Evolutionary conservation across 2,888 invertebrate genomes (phyloP), one percentile per base, ranked within the genome.

Genomic region (Dynastes maya): DNA sequence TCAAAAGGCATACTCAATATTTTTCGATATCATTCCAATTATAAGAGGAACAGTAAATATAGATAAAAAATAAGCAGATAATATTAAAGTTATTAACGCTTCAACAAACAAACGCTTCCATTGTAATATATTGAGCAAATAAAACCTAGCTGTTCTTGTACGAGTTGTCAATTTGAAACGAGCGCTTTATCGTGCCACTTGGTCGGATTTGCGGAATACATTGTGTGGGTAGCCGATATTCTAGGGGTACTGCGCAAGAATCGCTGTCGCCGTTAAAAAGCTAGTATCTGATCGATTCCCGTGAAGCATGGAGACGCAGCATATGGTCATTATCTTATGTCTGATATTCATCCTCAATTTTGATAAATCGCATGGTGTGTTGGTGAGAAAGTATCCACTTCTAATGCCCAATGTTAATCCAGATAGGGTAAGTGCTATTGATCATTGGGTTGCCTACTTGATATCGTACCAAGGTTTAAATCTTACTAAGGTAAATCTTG

Each of bases 361-460:
- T 29, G 64, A 77, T 5, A n/a, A 71, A 61, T 72, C 72, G n/a
- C 22, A 58, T 16, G 16, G 85, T 76, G 83, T 85, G 76, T 84
- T 88, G 81, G 86, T 90, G 29, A 89, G 90, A 76, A 91, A 91
- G 80, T 96, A 94, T 86, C 91, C 94, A 78, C 91, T 96, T 83
- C 89, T 95, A 29, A 96, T 96, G 96, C 96, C 96, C 80, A 93
- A 95, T 89, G 95, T 96, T 75, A 92, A 91, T 85, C 96, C 96
- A 37, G 91, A 94, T 85, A 92, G 91, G 90, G 96, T 96, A 91
- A 92, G 93, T 91, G 81, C 63, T 51, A 64, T 77, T 70, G 76
- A 61, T 74, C 78, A 80, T 81, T 82, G 55, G 77, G 78, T 80
- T 80, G 79, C 78, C 79, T 79, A 80, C 22, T 45, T 37, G 16